Evolutionary conservation across 1,140 invertebrate genomes (phyloP).

Genomic region (Laupala kohalensis): DNA sequence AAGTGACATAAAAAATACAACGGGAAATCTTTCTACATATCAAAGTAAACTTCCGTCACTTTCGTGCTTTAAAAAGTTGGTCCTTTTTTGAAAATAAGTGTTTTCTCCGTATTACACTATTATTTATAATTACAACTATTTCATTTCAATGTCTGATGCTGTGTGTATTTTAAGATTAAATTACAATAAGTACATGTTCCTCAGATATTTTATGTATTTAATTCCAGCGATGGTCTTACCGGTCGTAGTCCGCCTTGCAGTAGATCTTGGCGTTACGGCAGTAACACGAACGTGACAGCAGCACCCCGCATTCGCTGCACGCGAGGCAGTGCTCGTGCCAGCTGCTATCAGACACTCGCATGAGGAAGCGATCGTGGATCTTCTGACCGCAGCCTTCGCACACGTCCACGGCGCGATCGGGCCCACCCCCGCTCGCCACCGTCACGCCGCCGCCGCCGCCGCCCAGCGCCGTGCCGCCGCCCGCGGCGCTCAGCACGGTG

Average conservation of each 20-base stretch:
- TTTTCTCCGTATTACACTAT: no score
- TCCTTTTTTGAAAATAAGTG: no score
- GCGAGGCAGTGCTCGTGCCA: constrained; percentile 90
- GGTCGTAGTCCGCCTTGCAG: constrained; percentile 88
- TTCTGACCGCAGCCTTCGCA: constrained; percentile 84
- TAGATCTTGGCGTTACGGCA: constrained; percentile 84
- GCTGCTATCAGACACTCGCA: constrained; percentile 73
- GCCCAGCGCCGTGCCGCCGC: neutral
- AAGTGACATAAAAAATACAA: no score
- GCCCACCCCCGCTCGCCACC: neutral
- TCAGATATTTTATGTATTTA: no score
- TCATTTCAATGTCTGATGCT: no score
- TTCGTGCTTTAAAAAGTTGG: no score
- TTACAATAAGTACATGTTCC: no score
- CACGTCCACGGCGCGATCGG: constrained; percentile 27
- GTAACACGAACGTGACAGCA: constrained; percentile 79
- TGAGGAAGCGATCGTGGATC: constrained; percentile 84
- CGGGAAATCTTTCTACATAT: no score
- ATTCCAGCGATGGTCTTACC: no score
- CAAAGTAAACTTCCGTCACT: no score
- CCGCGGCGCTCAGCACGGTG: neutral
- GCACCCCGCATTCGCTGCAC: constrained; percentile 78
- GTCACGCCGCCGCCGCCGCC: neutral
- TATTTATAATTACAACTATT: no score
- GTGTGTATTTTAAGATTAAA: no score